Conservation (phyloP, 2,113 vertebrate genomes). For the Bungarus multicinctus region DNA sequence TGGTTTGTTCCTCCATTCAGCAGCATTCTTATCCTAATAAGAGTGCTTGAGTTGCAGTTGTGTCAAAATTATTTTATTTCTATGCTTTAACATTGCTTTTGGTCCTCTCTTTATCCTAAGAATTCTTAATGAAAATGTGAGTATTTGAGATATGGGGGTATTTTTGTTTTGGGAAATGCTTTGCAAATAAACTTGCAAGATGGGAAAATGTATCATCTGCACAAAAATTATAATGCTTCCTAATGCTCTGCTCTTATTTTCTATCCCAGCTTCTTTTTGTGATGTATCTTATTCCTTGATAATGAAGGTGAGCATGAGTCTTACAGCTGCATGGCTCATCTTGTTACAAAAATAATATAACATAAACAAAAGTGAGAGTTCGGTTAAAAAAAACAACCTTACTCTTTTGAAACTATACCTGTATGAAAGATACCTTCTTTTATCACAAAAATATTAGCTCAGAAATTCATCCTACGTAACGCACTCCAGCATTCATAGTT, state of each 20-base stretch:
- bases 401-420: neutral
- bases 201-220: neutral
- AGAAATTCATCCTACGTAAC: neutral
- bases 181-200: constrained; percentile 17
- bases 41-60: constrained; percentile 53
- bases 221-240: neutral
- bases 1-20: constrained; percentile 58
- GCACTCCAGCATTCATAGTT: neutral
- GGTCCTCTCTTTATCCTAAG: constrained; percentile 39
- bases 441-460: neutral
- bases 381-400: neutral
- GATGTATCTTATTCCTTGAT: neutral
- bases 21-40: constrained; percentile 46
- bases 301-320: neutral
- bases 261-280: neutral
- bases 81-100: constrained; percentile 24
- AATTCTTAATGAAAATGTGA: constrained; percentile 47
- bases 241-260: neutral
- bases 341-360: neutral
- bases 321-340: neutral
- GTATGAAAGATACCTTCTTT: neutral
- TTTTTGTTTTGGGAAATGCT: constrained; percentile 29
- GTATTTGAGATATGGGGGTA: constrained; percentile 43
- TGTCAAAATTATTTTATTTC: constrained; percentile 55
- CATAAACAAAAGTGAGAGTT: neutral